Evolutionary conservation across 2,113 vertebrate genomes (phyloP).

Genomic region (Capricornis sumatraensis): DNA sequence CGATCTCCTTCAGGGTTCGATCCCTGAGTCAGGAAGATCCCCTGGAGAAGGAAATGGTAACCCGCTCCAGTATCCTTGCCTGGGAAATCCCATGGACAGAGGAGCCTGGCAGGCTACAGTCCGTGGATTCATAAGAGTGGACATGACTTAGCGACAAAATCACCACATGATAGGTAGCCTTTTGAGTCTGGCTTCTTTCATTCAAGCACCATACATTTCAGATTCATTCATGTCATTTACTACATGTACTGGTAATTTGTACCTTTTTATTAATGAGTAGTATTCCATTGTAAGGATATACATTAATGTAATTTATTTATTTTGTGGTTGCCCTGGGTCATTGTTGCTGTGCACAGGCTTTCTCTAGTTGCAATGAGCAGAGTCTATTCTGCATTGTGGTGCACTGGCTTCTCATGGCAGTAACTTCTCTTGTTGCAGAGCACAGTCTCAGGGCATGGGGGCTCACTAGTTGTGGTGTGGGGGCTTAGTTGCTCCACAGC

Average conservation of each 20-base stretch:
- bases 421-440: not conserved
- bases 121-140: not conserved
- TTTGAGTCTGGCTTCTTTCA: not conserved
- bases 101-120: not conserved
- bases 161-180: not conserved
- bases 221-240: not conserved
- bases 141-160: not conserved
- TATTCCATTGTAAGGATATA: not conserved
- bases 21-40: not conserved
- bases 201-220: accelerated
- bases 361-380: not conserved
- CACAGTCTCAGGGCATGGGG: not conserved
- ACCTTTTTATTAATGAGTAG: not conserved
- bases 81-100: not conserved
- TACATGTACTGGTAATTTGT: not conserved
- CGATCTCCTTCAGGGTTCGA: not conserved
- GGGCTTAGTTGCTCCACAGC: not conserved
- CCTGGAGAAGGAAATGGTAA: not conserved
- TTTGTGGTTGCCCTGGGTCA: not conserved
- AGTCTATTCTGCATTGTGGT: not conserved
- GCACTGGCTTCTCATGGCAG: not conserved
- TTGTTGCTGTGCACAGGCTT: not conserved
- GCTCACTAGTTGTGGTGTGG: not conserved
- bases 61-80: not conserved
- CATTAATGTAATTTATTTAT: not conserved